phyloP scores from a whole-genome alignment of 2,113 vertebrate species.

The Cacatua alba region DNA sequence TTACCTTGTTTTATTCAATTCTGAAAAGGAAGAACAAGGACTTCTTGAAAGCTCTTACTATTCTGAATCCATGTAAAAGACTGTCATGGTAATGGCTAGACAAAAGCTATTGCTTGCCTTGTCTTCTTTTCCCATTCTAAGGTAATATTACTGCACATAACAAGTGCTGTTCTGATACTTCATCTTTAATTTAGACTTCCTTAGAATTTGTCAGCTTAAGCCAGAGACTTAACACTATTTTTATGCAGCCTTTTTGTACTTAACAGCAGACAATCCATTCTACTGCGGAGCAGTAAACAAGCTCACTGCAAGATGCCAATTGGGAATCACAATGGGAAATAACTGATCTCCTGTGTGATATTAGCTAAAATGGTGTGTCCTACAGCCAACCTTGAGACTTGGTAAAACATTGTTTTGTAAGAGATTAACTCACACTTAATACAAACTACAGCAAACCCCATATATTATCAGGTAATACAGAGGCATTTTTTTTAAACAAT shows the following conservation, averaged over 20 bases:
- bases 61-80: background rate
- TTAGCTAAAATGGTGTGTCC: constrained; percentile 57
- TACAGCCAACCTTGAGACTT: constrained; percentile 68
- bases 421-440: constrained; percentile 45
- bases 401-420: constrained; percentile 2
- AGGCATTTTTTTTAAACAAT: background rate
- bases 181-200: constrained; percentile 48
- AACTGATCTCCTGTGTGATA: constrained; percentile 62
- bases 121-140: background rate
- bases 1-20: background rate
- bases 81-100: background rate
- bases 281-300: constrained; percentile 47
- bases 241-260: constrained; percentile 34
- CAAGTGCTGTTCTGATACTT: background rate
- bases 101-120: background rate
- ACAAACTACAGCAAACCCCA: background rate
- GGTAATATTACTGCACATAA: background rate
- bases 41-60: background rate
- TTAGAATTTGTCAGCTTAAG: constrained; percentile 40
- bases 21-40: background rate
- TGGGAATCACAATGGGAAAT: constrained; percentile 64
- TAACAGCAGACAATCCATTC: constrained; percentile 15
- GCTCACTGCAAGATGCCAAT: constrained; percentile 41
- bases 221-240: constrained; percentile 25
- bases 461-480: constrained; percentile 32